Conservation (phyloP, 2,888 invertebrate species). For the Clitarchus hookeri region DNA sequence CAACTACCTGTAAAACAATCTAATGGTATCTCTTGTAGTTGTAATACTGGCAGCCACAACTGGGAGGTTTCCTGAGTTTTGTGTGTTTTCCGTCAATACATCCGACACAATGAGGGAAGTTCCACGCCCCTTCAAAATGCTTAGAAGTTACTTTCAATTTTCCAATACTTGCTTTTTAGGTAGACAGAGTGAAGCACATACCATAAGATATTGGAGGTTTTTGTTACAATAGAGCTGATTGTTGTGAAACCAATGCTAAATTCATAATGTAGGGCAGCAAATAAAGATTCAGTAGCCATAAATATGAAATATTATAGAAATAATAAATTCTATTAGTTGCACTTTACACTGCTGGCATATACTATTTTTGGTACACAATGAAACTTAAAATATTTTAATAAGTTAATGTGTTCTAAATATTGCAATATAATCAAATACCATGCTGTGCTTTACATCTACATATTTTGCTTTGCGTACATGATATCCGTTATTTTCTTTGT, state of each 20-base stretch:
- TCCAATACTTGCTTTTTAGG: background rate
- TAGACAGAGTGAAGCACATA: background rate
- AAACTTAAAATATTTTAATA: background rate
- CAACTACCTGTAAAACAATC: background rate
- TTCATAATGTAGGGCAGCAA: background rate
- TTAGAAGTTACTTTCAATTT: too few relatives aligned
- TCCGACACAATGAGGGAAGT: too few relatives aligned
- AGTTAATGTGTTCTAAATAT: background rate
- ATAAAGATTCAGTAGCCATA: background rate
- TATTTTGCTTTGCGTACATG: background rate
- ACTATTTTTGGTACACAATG: background rate
- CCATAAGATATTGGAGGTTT: background rate
- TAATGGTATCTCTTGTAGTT: background rate
- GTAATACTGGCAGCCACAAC: background rate
- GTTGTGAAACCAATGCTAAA: background rate
- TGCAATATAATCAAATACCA: background rate
- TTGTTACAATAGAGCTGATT: background rate
- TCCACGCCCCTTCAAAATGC: too few relatives aligned
- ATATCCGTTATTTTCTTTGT: background rate
- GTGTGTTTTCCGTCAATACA: too few relatives aligned
- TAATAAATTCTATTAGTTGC: background rate
- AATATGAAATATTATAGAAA: background rate
- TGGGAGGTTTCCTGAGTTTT: background rate
- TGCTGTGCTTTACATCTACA: background rate
- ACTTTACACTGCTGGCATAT: background rate